Evolutionary conservation across 2,113 vertebrate species (phyloP).

Genomic region (Pygoscelis antarcticus): DNA sequence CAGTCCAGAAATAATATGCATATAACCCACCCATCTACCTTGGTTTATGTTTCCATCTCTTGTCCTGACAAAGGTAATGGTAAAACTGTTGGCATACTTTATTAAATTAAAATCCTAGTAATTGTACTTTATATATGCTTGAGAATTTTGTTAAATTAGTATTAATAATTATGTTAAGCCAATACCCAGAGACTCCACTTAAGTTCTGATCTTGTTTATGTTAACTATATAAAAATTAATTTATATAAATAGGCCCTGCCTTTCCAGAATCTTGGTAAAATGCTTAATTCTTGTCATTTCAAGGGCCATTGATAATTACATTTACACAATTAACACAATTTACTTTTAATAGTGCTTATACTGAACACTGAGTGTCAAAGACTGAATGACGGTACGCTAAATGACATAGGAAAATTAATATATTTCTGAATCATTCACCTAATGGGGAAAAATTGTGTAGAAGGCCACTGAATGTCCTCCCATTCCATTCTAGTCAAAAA

Average conservation of each 20-base stretch:
- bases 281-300: background rate
- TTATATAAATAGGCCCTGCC: background rate
- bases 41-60: background rate
- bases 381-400: background rate
- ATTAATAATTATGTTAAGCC: background rate
- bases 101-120: background rate
- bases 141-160: background rate
- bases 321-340: background rate
- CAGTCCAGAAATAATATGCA: background rate
- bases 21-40: background rate
- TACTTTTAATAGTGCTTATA: background rate
- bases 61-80: background rate
- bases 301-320: background rate
- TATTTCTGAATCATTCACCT: background rate
- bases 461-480: background rate
- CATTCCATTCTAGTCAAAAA: slow-evolving; percentile 8
- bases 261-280: background rate
- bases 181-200: background rate
- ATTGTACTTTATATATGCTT: background rate
- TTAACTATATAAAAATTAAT: background rate
- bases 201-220: background rate
- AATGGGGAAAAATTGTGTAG: background rate
- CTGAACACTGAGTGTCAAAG: background rate
- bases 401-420: background rate
- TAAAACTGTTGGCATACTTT: background rate